Base-by-base conservation (phyloP, 2,888 invertebrate species). In the Acronicta aceris region DNA sequence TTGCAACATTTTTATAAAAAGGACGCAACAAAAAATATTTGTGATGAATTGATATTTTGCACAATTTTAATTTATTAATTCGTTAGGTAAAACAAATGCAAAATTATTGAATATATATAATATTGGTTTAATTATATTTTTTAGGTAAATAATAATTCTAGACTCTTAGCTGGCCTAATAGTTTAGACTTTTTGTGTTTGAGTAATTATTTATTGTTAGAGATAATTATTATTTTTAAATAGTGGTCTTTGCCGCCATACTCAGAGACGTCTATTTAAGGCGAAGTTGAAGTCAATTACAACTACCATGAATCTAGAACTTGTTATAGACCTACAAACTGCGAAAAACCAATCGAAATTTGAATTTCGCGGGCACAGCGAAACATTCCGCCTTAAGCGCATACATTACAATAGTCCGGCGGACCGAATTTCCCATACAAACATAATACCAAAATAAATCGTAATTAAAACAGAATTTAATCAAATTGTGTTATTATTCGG, bases 131-230 rank as follows among this genome's bases (percentile, higher is more conserved):
- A 21, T 21, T 21, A 21, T 21, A 21, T 21, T 21, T 21, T 21
- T 15, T 36, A 21, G 46, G 41, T 46, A 57, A 56, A 48, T 45
- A 30, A 49, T 71, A 40, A 53, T 57, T 15, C 47, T 63, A 53
- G 51, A 62, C 56, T 63, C 48, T 65, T 76, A 73, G 74, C 76
- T 76, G 65, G 71, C 61, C 67, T 71, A 67, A 67, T 72, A 65
- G 59, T 62, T 68, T 45, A 52, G 53, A 57, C 16, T 50, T 47
- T 38, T 25, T 42, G 71, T 40, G 38, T 51, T 49, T 41, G 49
- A 57, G 21, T 21, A 21, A 21, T 21, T 54, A 53, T 64, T 71
- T 71, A 53, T 68, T 71, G 50, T 50, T 63, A 8, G 6, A 0
- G 43, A 43, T 21, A 25, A 15, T n/a, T n/a, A n/a, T n/a, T 10